These are phyloP conservation scores for Struthio camelus DNA, from an alignment of 2,113 vertebrate genomes.

Conservation along the genomic window DNA sequence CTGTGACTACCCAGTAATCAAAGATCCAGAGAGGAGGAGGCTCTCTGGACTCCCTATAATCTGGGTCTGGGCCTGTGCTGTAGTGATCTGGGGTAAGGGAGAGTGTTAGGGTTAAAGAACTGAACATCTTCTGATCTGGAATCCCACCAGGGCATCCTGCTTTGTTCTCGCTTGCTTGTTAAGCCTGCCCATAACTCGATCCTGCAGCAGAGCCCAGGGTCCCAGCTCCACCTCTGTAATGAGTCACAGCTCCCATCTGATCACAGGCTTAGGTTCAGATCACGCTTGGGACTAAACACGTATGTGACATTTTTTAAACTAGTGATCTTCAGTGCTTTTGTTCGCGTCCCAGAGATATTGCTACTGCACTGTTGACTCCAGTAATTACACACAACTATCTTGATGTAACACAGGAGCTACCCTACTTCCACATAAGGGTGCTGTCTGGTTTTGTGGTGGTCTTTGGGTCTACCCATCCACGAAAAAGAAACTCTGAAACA, in stretches of 20 bases:
- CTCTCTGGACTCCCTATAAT: neutral
- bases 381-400: too few relatives aligned
- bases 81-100: neutral
- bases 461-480: neutral
- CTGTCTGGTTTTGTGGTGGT: neutral
- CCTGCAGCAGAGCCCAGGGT: neutral
- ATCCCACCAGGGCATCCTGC: neutral
- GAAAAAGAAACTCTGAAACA: neutral
- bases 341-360: too few relatives aligned
- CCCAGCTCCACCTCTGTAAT: neutral
- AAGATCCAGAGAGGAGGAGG: neutral
- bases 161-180: neutral
- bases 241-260: neutral
- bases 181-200: neutral
- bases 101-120: neutral
- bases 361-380: too few relatives aligned
- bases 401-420: neutral
- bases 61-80: neutral
- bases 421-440: neutral
- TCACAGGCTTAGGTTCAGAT: neutral
- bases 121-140: neutral
- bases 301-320: accelerated
- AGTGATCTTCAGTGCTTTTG: too few relatives aligned
- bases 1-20: neutral
- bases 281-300: neutral